Evolutionary conservation across 2,797 vertebrate species (phyloP).

Genomic region (Falco novaeseelandiae): DNA sequence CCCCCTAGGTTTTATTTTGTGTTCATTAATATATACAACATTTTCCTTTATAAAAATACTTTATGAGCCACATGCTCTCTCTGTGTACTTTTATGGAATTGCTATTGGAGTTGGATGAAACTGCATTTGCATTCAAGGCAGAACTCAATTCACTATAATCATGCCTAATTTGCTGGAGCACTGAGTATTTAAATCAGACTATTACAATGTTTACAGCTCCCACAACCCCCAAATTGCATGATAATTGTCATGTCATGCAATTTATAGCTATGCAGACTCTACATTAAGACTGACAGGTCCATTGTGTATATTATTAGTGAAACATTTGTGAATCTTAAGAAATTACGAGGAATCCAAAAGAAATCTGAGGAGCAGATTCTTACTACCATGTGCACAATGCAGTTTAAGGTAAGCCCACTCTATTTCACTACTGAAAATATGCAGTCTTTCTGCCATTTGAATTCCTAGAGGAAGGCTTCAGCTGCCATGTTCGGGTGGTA

Average conservation of each 20-base stretch:
- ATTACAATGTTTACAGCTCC: slow-evolving; percentile 60
- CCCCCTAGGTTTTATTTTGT: slow-evolving; percentile 51
- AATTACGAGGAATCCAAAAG: neutral
- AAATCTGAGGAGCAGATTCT: neutral
- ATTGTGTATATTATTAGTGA: slow-evolving; percentile 26
- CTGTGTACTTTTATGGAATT: slow-evolving; percentile 31
- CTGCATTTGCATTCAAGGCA: slow-evolving; percentile 50
- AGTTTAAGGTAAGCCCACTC: neutral
- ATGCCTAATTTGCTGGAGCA: slow-evolving; percentile 52
- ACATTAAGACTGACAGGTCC: neutral
- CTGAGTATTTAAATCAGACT: slow-evolving; percentile 60
- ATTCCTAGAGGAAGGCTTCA: neutral
- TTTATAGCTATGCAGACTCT: slow-evolving; percentile 29
- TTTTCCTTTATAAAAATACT: slow-evolving; percentile 48
- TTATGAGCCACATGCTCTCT: slow-evolving; percentile 15
- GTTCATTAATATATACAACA: slow-evolving; percentile 54
- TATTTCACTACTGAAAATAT: neutral
- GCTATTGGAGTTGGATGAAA: slow-evolving; percentile 14
- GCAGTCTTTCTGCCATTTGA: neutral
- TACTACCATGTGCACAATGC: neutral
- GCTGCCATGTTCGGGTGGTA: neutral
- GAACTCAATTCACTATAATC: slow-evolving; percentile 32
- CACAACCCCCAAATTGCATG: slow-evolving; percentile 45
- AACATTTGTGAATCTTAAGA: slow-evolving; percentile 13
- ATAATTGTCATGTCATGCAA: slow-evolving; percentile 54